A percentile compares a stretch with the other conserved stretches of the same genome.
Evolutionary conservation across 2,113 vertebrate genomes (phyloP).

Genomic region (Gymnobelideus leadbeateri): DNA sequence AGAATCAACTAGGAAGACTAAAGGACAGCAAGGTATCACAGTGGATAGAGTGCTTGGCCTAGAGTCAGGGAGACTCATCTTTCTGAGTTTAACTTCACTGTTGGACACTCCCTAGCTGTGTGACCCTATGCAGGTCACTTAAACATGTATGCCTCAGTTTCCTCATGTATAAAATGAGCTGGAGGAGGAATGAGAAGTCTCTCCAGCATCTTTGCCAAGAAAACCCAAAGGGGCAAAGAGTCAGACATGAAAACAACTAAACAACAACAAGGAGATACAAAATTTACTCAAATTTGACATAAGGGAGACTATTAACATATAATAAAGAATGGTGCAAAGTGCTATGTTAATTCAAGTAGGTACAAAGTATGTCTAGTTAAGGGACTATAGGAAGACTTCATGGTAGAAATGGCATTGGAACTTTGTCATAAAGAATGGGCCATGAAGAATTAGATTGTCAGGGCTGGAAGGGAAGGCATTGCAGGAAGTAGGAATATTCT

Average conservation of each 20-base stretch:
- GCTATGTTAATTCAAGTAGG: background rate
- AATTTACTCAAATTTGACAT: background rate
- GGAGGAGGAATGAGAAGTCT: background rate
- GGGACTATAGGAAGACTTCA: background rate
- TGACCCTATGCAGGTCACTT: too few relatives aligned
- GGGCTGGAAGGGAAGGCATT: background rate
- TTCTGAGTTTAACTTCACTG: background rate
- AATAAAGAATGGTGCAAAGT: background rate
- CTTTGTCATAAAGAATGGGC: background rate
- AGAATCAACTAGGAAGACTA: background rate
- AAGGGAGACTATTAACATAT: background rate
- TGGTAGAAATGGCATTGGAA: background rate
- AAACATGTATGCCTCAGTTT: background rate
- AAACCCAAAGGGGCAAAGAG: too few relatives aligned
- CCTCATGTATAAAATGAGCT: background rate
- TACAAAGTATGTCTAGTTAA: background rate
- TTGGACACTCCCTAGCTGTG: background rate
- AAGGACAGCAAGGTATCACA: too few relatives aligned
- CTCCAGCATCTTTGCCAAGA: background rate
- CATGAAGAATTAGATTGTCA: background rate
- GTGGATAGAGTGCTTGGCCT: too few relatives aligned
- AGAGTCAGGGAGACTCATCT: background rate
- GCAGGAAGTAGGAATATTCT: background rate
- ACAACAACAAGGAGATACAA: too few relatives aligned
- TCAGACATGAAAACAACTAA: background rate